Percentiles rank a stretch among this genome's conserved stretches.
phyloP scores from a whole-genome alignment of 1,140 invertebrate genomes.

The Temnothorax curvispinosus region DNA sequence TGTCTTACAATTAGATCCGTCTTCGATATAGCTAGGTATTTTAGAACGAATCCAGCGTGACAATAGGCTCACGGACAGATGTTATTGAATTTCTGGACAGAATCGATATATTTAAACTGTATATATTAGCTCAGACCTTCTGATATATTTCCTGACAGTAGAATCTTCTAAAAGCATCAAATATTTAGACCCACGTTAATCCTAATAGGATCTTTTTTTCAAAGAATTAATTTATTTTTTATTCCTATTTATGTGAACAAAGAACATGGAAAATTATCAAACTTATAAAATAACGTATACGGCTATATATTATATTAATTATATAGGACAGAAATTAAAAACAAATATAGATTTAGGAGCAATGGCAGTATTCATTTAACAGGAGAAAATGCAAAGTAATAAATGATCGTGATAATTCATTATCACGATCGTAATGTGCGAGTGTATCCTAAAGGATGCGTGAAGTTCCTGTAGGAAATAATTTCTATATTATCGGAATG shows the following conservation, averaged over 20 bases:
- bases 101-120: not conserved
- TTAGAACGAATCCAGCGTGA: not conserved
- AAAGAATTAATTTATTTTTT: not conserved
- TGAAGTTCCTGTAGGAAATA: slow-evolving; percentile 17
- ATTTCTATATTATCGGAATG: slow-evolving; percentile 43
- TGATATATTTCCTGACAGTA: not conserved
- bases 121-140: not conserved
- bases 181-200: not conserved
- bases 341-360: slow-evolving; percentile 48
- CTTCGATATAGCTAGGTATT: not conserved
- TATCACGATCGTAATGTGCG: not conserved
- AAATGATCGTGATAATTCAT: not conserved
- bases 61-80: not conserved
- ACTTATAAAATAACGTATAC: slow-evolving; percentile 4
- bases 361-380: slow-evolving; percentile 60
- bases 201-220: not conserved
- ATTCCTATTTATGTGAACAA: slow-evolving; percentile 26
- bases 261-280: not conserved
- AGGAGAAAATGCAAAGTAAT: not conserved
- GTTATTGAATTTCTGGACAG: not conserved
- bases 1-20: not conserved
- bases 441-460: slow-evolving; percentile 8
- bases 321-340: slow-evolving; percentile 22
- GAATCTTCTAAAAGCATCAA: not conserved
- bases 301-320: not conserved